A percentile compares a stretch with the other conserved stretches of the same genome.
These are phyloP conservation scores for Synergus japonicus DNA, from an alignment of 2,888 invertebrate genomes.

Conservation along the genomic window DNA sequence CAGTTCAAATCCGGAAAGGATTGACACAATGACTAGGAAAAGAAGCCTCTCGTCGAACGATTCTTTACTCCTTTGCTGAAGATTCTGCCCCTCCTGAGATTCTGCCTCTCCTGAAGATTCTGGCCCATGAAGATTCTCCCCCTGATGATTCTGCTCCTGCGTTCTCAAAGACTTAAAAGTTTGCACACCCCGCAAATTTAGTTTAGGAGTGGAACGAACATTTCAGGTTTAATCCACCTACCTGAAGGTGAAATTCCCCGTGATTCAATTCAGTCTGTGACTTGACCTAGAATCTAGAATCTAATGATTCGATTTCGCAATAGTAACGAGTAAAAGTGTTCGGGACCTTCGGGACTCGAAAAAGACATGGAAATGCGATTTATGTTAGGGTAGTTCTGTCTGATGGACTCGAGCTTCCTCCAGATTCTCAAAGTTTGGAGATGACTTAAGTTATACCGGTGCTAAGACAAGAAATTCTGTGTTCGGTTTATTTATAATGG, in stretches of 20 bases:
- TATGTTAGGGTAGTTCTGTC: conserved; percentile 33
- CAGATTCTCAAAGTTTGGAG: neutral
- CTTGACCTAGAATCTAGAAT: conserved; percentile 22
- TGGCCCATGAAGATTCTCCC: neutral
- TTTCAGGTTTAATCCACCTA: neutral
- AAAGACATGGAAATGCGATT: conserved; percentile 14
- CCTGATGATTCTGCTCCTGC: neutral
- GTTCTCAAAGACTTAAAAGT: neutral
- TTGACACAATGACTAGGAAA: neutral
- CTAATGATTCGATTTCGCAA: conserved; percentile 19
- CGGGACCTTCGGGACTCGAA: neutral
- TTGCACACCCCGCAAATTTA: neutral
- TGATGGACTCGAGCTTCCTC: conserved; percentile 35
- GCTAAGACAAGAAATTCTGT: conserved; percentile 24
- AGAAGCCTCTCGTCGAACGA: conserved; percentile 21
- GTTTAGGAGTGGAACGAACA: neutral
- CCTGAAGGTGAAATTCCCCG: conserved; percentile 5
- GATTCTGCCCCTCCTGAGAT: neutral
- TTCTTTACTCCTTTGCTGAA: conserved; percentile 5
- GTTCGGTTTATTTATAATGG: conserved; percentile 32
- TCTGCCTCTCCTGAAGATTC: neutral
- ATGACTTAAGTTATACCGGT: conserved; percentile 25
- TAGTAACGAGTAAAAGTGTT: conserved; percentile 1
- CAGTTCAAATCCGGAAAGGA: conserved; percentile 4
- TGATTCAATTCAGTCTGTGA: conserved; percentile 25